Evolutionary conservation across 2,113 vertebrate genomes (phyloP).

Genomic region (Cynoglossus semilaevis): DNA sequence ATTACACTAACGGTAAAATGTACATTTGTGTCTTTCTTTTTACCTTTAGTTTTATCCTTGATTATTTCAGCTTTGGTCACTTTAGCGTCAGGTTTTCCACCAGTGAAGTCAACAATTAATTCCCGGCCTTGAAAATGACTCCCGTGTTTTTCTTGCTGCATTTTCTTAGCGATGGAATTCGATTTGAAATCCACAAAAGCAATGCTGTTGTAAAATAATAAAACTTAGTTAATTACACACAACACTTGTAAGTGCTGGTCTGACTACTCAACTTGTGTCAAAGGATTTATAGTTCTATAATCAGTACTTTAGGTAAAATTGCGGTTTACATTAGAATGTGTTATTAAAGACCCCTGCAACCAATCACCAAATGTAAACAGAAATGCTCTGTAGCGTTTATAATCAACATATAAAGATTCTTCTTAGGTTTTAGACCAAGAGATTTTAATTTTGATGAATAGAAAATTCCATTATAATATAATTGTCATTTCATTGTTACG

Average conservation of each 20-base stretch:
- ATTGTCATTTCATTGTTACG: too few species aligned
- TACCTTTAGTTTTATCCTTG: constrained; percentile 31
- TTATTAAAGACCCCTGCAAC: too few species aligned
- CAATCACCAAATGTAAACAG: too few species aligned
- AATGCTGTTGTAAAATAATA: constrained; percentile 72
- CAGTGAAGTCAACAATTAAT: constrained; percentile 80
- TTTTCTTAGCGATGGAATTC: constrained; percentile 78
- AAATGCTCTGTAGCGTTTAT: too few species aligned
- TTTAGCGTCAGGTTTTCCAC: constrained; percentile 72
- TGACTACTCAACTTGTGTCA: too few species aligned
- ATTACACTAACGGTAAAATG: background rate
- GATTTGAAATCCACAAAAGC: constrained; percentile 91
- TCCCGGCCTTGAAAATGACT: constrained; percentile 81
- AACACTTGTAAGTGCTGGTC: background rate
- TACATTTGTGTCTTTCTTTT: background rate
- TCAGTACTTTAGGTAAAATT: too few species aligned
- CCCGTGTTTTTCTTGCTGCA: constrained; percentile 79
- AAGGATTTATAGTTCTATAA: too few species aligned
- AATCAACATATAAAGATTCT: too few species aligned
- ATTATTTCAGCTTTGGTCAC: background rate
- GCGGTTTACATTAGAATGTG: too few species aligned
- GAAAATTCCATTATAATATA: too few species aligned
- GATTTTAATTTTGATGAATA: too few species aligned
- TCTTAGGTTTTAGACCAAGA: too few species aligned
- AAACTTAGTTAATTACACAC: background rate